A percentile compares a stretch with the other conserved stretches of the same genome.
Evolutionary conservation across 53 echinoderm and acorn worm species (phyloP).

Genomic region (Luidia sarsii): DNA sequence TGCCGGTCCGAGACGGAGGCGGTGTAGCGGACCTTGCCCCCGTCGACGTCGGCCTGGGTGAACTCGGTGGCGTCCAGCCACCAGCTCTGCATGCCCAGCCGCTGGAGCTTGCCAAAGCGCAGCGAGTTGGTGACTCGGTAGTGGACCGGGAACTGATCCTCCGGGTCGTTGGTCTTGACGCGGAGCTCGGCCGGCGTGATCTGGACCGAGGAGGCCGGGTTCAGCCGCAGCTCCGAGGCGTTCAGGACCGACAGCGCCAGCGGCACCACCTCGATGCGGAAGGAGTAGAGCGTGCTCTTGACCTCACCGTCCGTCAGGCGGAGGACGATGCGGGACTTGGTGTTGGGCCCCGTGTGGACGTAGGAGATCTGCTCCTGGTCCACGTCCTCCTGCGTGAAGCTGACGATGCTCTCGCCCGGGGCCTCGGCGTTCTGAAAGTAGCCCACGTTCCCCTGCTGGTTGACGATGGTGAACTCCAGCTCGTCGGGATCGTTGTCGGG

Average conservation of each 20-base stretch:
- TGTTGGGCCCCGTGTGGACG: constrained; percentile 79
- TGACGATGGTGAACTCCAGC: constrained; percentile 69
- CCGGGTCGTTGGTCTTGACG: constrained; percentile 80
- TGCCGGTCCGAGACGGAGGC: constrained; percentile 61
- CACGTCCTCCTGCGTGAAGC: constrained; percentile 88
- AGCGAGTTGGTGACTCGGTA: constrained; percentile 63
- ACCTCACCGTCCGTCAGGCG: constrained; percentile 71
- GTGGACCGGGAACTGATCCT: constrained; percentile 61
- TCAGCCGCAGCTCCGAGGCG: constrained; percentile 60
- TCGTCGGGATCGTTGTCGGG: constrained; percentile 79
- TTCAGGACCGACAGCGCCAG: constrained; percentile 67
- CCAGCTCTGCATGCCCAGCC: constrained; percentile 48
- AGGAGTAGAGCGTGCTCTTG: constrained; percentile 79
- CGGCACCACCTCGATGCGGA: constrained; percentile 78
- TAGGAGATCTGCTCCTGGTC: constrained; percentile 68
- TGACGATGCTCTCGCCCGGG: constrained; percentile 40
- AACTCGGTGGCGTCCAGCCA: constrained; percentile 71
- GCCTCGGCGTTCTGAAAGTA: constrained; percentile 63
- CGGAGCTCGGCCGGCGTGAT: constrained; percentile 60
- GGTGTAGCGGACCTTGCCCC: constrained; percentile 60
- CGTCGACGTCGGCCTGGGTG: constrained; percentile 68
- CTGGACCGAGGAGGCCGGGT: constrained; percentile 64
- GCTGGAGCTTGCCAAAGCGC: constrained; percentile 79
- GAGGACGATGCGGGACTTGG: constrained; percentile 79
- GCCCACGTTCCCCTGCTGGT: constrained; percentile 80